Evolutionary conservation across 2,888 invertebrate species (phyloP), one percentile per base, ranked within the genome.

Genomic region (Hypsopygia costalis): DNA sequence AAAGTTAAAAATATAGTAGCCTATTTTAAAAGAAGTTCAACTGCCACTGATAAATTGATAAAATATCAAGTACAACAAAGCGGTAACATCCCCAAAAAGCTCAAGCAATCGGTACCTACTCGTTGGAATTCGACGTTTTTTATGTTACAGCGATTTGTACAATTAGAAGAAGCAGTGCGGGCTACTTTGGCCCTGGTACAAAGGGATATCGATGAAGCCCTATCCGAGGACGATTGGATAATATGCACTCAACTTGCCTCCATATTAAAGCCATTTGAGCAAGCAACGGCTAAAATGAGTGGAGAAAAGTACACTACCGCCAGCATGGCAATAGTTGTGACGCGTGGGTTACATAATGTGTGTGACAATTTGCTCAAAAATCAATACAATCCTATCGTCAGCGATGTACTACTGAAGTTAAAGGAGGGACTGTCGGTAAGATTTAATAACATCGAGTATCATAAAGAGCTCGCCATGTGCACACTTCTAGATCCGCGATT

Each of bases 61-160:
- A 56, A 56, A 29, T 50, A 50, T 11, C 51, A 59, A 43, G 10
- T 49, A 1, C 46, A 58, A 44, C 50, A 55, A 43, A n/a, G n/a
- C n/a, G 30, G 36, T 29, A 36, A 36, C 12, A 33, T 44, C 37
- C 47, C 52, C 5, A 53, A 55, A 36, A 46, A 51, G 3, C 36
- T 64, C 1, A 47, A 8, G 1, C 57, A 62, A 52, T 45, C 47
- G 10, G 55, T 65, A 3, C 49, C 50, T 1, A 62, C 59, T 0
- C 27, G 62, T 10, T 66, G 60, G 58, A 58, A 62, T n/a, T n/a
- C n/a, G n/a, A n/a, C n/a, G n/a, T n/a, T n/a, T n/a, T n/a, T n/a
- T n/a, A n/a, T n/a, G n/a, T 3, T 62, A 1, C 39, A 43, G 34
- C 25, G 58, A 32, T 51, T 59, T 46, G 47, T 52, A 1, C 49